A percentile compares a stretch with the other conserved stretches of the same genome.
Evolutionary conservation across 2,888 invertebrate species (phyloP).

Genomic region (Isoperla grammatica): DNA sequence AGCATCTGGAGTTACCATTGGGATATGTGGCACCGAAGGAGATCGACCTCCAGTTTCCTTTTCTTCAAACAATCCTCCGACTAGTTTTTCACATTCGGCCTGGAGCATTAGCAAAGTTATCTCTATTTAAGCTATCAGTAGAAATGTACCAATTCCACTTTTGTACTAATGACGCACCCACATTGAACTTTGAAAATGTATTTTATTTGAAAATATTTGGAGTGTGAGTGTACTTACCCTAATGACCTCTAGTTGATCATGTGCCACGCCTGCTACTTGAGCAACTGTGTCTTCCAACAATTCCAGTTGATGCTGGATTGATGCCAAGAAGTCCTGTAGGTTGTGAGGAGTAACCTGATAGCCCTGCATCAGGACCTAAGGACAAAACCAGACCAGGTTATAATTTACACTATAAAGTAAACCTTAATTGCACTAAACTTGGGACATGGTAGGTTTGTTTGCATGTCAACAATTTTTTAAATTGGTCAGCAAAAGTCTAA

Average conservation of each 20-base stretch:
- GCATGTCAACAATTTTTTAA: too few species aligned
- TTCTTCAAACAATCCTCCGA: conserved; percentile 52
- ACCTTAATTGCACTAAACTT: too few species aligned
- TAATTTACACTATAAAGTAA: too few species aligned
- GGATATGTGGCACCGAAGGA: conserved; percentile 44
- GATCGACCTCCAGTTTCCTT: conserved; percentile 43
- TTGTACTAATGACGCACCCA: too few species aligned
- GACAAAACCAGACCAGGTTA: conserved; percentile 13
- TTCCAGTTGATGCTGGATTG: conserved; percentile 53
- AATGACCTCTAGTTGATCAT: conserved; percentile 50
- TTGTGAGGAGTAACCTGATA: conserved; percentile 57
- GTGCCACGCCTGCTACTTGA: conserved; percentile 49
- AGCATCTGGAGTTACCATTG: conserved; percentile 60
- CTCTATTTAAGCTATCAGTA: too few species aligned
- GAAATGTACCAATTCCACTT: background rate
- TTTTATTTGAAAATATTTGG: background rate
- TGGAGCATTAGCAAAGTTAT: conserved; percentile 36
- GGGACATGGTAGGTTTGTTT: too few species aligned
- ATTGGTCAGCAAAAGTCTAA: too few species aligned
- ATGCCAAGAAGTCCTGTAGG: conserved; percentile 51
- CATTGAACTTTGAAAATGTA: background rate
- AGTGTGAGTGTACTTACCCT: conserved; percentile 36
- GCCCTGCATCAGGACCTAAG: conserved; percentile 60
- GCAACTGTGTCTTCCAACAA: conserved; percentile 56
- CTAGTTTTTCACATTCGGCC: conserved; percentile 50